Evolutionary conservation across 2,797 vertebrate genomes (phyloP).

Genomic region (Crocodylus rhombifer): DNA sequence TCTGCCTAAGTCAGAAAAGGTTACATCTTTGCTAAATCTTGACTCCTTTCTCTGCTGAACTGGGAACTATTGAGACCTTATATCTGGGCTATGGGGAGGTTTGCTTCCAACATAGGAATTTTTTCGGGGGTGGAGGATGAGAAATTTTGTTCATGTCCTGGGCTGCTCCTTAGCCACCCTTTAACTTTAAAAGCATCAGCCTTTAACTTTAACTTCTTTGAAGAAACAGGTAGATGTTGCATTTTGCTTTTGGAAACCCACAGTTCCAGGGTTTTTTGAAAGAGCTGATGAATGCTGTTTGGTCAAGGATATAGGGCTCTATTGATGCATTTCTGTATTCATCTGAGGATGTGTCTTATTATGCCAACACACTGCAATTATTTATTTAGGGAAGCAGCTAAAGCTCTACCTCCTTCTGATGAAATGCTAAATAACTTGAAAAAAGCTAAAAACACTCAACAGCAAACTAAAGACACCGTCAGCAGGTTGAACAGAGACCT

Average conservation of each 20-base stretch:
- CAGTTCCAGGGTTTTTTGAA: neutral
- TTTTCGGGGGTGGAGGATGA: neutral
- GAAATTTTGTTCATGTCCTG: neutral
- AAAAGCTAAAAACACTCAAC: conserved; percentile 76
- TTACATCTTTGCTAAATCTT: neutral
- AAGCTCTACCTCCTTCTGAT: conserved; percentile 69
- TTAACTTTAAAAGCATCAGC: neutral
- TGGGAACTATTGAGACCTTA: neutral
- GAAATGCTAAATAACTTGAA: conserved; percentile 77
- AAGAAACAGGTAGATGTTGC: neutral
- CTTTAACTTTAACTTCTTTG: neutral
- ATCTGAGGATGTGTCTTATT: neutral
- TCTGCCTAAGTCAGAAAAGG: fast-evolving
- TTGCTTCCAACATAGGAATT: neutral
- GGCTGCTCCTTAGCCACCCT: neutral
- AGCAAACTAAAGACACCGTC: conserved; percentile 70
- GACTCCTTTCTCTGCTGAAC: neutral
- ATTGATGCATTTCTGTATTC: neutral
- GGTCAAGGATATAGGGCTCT: neutral
- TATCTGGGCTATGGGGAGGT: neutral
- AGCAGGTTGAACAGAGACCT: conserved; percentile 67
- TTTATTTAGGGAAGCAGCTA: conserved; percentile 81
- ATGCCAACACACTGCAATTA: neutral
- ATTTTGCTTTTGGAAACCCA: neutral
- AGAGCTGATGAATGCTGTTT: neutral